Evolutionary conservation across 92 coral and sea anemone genomes (phyloP).

Genomic region (Palythoa heliodiscus): DNA sequence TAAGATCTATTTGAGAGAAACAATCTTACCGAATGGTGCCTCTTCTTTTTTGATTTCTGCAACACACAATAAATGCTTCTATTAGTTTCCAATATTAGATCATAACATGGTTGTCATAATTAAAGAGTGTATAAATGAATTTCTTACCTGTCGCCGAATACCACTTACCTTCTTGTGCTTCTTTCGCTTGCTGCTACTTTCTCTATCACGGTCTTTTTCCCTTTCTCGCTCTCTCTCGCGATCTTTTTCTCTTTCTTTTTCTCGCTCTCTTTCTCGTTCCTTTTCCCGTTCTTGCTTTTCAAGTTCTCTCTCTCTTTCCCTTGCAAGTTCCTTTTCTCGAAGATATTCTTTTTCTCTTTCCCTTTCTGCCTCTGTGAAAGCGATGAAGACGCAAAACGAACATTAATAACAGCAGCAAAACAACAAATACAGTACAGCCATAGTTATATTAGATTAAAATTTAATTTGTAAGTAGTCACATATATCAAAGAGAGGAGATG

Average conservation of each 20-base stretch:
- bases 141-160: neutral
- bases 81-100: neutral
- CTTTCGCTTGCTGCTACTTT: constrained; percentile 63
- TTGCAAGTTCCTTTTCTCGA: constrained; percentile 35
- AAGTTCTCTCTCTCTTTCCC: constrained; percentile 43
- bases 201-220: constrained; percentile 65
- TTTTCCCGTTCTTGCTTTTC: constrained; percentile 38
- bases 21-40: constrained; percentile 89
- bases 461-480: too few species aligned
- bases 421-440: too few species aligned
- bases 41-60: constrained; percentile 96
- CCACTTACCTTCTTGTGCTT: constrained; percentile 81
- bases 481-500: too few species aligned
- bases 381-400: neutral
- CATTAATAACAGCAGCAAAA: too few species aligned
- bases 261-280: constrained; percentile 10
- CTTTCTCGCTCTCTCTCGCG: constrained; percentile 19
- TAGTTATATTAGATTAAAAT: too few species aligned
- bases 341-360: constrained; percentile 8
- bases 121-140: neutral
- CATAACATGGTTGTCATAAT: too few species aligned
- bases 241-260: constrained; percentile 16
- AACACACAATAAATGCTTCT: constrained; percentile 13
- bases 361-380: constrained; percentile 23
- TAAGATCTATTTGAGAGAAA: neutral